Conservation (phyloP, 2,888 invertebrate genomes). For the Eilema depressum region DNA sequence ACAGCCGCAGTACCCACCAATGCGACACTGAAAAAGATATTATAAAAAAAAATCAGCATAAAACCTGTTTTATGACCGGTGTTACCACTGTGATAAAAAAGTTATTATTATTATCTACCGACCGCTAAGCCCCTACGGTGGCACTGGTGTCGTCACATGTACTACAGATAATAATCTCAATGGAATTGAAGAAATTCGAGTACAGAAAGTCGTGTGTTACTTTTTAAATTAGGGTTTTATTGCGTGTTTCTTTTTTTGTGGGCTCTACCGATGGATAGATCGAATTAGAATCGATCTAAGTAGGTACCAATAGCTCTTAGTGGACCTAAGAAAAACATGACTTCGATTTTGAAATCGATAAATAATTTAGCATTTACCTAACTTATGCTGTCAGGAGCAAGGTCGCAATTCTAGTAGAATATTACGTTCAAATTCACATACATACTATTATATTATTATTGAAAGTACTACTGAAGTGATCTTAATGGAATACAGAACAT, state of each 20-base stretch:
- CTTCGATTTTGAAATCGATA: no score
- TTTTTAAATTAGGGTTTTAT: background rate
- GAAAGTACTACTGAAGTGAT: no score
- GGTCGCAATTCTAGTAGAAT: no score
- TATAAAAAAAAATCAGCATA: background rate
- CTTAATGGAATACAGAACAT: no score
- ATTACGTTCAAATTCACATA: no score
- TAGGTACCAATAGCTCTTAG: background rate
- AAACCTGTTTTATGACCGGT: background rate
- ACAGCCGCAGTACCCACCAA: background rate
- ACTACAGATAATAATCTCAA: background rate
- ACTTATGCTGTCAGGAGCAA: no score
- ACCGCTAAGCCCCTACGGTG: background rate
- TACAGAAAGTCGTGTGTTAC: background rate
- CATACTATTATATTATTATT: no score
- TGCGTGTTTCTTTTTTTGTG: background rate
- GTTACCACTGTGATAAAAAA: background rate
- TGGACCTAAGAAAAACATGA: no score
- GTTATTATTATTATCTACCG: conserved; percentile 1
- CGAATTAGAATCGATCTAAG: no score
- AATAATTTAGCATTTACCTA: no score
- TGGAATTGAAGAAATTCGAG: background rate
- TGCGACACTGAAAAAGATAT: conserved; percentile 1
- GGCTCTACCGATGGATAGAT: background rate
- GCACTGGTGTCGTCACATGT: background rate